Evolutionary conservation across 1,140 invertebrate genomes (phyloP).

Genomic region (Chlorops oryzae): DNA sequence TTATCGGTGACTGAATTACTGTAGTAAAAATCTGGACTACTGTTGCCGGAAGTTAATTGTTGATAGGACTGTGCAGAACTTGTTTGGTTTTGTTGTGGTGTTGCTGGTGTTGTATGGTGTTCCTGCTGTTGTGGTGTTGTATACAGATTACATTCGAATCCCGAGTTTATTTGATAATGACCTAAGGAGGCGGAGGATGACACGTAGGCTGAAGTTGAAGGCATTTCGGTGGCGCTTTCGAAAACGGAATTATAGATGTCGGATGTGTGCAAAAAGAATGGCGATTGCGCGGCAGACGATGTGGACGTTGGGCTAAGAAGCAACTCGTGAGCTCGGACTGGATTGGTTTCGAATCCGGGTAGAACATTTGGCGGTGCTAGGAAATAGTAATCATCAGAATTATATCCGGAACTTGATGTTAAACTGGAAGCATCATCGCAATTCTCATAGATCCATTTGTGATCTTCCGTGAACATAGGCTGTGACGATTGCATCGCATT

Average conservation of each 20-base stretch:
- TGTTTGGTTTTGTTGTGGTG: conserved; percentile 7
- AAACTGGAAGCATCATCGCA: conserved; percentile 44
- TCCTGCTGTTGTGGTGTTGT: conserved; percentile 27
- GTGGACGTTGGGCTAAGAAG: conserved; percentile 15
- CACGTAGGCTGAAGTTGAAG: background rate
- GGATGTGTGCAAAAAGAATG: conserved; percentile 33
- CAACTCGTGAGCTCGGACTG: conserved; percentile 6
- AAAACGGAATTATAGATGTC: conserved; percentile 36
- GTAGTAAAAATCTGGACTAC: conserved; percentile 34
- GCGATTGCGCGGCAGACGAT: conserved; percentile 16
- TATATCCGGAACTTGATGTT: conserved; percentile 37
- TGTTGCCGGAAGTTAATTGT: conserved; percentile 17
- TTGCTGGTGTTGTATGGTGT: conserved; percentile 10
- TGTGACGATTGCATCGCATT: too few relatives aligned
- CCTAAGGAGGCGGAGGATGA: background rate
- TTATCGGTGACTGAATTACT: conserved; percentile 38
- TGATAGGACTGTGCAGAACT: conserved; percentile 12
- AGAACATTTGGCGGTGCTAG: conserved; percentile 15
- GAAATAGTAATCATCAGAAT: conserved; percentile 36
- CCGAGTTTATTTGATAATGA: conserved; percentile 12
- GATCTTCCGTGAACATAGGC: conserved; percentile 8
- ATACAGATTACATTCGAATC: conserved; percentile 25
- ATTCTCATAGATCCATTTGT: conserved; percentile 34
- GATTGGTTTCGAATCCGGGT: background rate
- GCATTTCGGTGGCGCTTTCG: conserved; percentile 24